Percentiles rank a stretch among this genome's conserved stretches.
These are phyloP conservation scores for Oncorhynchus gorbuscha DNA, from an alignment of 2,113 vertebrate genomes.

Conservation along the genomic window DNA sequence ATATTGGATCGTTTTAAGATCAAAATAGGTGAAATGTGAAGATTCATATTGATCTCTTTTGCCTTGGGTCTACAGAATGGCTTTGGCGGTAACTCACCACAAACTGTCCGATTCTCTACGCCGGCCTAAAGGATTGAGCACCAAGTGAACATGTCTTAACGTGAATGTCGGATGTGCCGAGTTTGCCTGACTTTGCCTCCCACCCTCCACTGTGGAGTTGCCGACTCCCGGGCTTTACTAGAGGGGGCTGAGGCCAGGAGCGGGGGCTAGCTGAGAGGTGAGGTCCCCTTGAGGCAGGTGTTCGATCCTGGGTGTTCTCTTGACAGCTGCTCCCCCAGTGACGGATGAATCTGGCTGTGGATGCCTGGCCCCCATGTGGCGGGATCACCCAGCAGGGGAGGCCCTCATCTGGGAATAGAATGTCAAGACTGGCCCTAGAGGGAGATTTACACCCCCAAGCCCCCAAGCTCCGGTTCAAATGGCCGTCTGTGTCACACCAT, in stretches of 20 bases:
- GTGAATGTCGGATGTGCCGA: slow-evolving; percentile 48
- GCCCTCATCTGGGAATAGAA: slow-evolving; percentile 60
- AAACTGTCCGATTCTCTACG: slow-evolving; percentile 43
- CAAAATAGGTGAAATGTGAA: neutral
- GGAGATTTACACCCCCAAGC: slow-evolving; percentile 55
- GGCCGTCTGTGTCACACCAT: slow-evolving; percentile 41
- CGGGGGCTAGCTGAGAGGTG: slow-evolving; percentile 33
- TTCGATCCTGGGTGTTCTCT: slow-evolving; percentile 38
- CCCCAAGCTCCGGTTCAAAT: slow-evolving; percentile 58
- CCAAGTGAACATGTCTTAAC: slow-evolving; percentile 54
- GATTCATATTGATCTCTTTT: slow-evolving; percentile 32
- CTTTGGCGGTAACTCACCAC: slow-evolving; percentile 27
- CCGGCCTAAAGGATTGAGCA: slow-evolving; percentile 35
- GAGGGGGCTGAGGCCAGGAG: slow-evolving; percentile 10
- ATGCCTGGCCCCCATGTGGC: slow-evolving; percentile 45
- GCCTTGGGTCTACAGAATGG: slow-evolving; percentile 20
- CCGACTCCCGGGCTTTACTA: slow-evolving; percentile 48
- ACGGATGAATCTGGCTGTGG: slow-evolving; percentile 59
- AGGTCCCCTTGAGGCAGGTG: slow-evolving; percentile 60
- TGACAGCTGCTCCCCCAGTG: slow-evolving; percentile 40
- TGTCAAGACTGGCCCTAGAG: slow-evolving; percentile 57
- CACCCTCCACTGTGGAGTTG: slow-evolving; percentile 27
- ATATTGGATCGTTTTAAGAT: too few relatives aligned
- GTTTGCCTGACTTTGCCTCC: neutral
- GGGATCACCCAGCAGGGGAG: slow-evolving; percentile 17